Evolutionary conservation across 1,140 invertebrate genomes (phyloP), one percentile per base, ranked within the genome.

Genomic region (Paralvinella palmiformis): DNA sequence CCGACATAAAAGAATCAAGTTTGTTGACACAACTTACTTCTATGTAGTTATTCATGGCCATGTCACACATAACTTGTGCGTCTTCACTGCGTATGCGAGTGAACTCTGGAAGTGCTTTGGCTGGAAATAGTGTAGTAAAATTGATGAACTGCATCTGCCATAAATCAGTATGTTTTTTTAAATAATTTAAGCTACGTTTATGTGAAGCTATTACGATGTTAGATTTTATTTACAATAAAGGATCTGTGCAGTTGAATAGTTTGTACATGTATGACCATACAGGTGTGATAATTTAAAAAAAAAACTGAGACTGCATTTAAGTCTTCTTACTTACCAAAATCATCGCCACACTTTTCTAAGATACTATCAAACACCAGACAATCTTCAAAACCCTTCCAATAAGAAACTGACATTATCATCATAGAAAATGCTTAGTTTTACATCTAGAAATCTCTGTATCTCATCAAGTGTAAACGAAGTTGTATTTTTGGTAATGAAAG

Each of bases 381-480:
- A 78, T 99, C 96, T 83, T 98, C 95, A 80, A 99, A 97, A 0
- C 95, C 96, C 88, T 89, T 64, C 56, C n/a, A n/a, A n/a, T n/a
- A n/a, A n/a, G n/a, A n/a, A n/a, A n/a, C n/a, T n/a, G n/a, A n/a
- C n/a, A n/a, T n/a, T n/a, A n/a, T n/a, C n/a, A n/a, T n/a, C n/a
- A n/a, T n/a, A n/a, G n/a, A n/a, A n/a, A n/a, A n/a, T n/a, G n/a
- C n/a, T n/a, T n/a, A n/a, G n/a, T n/a, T n/a, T n/a, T n/a, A n/a
- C n/a, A n/a, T n/a, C n/a, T n/a, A n/a, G n/a, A n/a, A n/a, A n/a
- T n/a, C n/a, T n/a, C n/a, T n/a, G n/a, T n/a, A n/a, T n/a, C n/a
- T n/a, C n/a, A n/a, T n/a, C 22, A 15, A 4, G 36, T 56, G 31
- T 33, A 22, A 52, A 64, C 45, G 62, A 20, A 59, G 57, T 58